phyloP scores from a whole-genome alignment of 2,113 vertebrate species.

The Cervus canadensis region DNA sequence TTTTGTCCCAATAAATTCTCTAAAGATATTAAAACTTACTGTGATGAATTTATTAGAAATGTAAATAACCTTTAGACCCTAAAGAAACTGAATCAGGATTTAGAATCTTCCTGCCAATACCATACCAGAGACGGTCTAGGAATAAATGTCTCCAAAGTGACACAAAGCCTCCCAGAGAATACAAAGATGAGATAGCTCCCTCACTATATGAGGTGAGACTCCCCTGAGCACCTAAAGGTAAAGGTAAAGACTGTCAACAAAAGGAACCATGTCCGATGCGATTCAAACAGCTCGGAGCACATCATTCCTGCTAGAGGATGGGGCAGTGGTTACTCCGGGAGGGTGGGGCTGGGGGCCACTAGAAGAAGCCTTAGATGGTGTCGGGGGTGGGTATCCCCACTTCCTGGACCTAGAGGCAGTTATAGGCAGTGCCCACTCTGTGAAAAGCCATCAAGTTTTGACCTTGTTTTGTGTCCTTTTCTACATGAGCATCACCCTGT shows the following conservation, averaged over 20 bases:
- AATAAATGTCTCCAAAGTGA: background rate
- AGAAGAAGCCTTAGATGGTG: background rate
- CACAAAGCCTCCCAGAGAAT: background rate
- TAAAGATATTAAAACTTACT: background rate
- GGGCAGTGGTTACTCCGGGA: background rate
- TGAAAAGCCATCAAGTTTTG: background rate
- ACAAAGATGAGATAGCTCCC: background rate
- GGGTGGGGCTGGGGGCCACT: fast-evolving
- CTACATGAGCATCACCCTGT: background rate
- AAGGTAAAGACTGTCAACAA: background rate
- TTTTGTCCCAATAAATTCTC: background rate
- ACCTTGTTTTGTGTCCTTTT: background rate
- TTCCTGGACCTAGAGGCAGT: background rate
- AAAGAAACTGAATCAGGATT: background rate
- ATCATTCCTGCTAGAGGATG: background rate
- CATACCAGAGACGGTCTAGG: background rate
- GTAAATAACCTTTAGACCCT: background rate
- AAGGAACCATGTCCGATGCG: no score
- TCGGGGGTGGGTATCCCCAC: background rate
- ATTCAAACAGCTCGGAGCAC: background rate
- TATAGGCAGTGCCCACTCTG: no score
- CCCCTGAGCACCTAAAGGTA: background rate
- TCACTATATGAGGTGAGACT: background rate
- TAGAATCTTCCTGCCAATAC: background rate
- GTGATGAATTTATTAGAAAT: background rate